Evolutionary conservation across 2,797 vertebrate genomes (phyloP).

Genomic region (Phataginus tetradactyla): DNA sequence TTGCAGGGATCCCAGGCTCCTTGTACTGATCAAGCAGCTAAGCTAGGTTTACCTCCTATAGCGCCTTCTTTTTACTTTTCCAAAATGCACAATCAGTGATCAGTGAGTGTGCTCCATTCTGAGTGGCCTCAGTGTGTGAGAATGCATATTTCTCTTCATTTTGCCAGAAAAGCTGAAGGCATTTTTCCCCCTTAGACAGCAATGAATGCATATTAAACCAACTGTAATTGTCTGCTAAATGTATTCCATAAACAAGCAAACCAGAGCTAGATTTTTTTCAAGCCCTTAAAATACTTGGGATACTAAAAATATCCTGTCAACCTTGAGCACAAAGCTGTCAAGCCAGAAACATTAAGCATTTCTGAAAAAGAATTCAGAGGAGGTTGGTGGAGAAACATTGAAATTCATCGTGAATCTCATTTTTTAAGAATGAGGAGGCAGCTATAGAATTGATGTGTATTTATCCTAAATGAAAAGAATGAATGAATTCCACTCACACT

Average conservation of each 20-base stretch:
- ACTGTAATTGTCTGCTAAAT: conserved; percentile 72
- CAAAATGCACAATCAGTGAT: neutral
- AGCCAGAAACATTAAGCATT: conserved; percentile 74
- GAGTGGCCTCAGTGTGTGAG: neutral
- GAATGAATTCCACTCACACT: conserved; percentile 57
- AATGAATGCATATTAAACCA: conserved; percentile 76
- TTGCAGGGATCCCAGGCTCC: neutral
- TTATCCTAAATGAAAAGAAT: conserved; percentile 81
- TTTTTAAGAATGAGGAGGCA: conserved; percentile 76
- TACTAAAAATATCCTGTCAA: conserved; percentile 83
- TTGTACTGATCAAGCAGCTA: neutral
- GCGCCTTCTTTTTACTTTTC: neutral
- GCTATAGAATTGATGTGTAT: conserved; percentile 70
- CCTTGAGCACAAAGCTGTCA: conserved; percentile 82
- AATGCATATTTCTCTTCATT: conserved; percentile 57
- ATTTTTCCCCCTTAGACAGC: conserved; percentile 67
- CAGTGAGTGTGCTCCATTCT: conserved; percentile 46
- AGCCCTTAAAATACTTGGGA: conserved; percentile 74
- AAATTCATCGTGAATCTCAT: conserved; percentile 73
- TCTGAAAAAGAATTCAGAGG: conserved; percentile 65
- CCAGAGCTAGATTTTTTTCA: conserved; percentile 63
- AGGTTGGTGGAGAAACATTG: conserved; percentile 78
- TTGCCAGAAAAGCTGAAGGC: conserved; percentile 54
- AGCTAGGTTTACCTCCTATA: neutral
- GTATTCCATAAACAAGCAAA: conserved; percentile 77